These are phyloP conservation scores for Ectemnius continuus DNA, from an alignment of 2,888 invertebrate species.

Conservation along the genomic window DNA sequence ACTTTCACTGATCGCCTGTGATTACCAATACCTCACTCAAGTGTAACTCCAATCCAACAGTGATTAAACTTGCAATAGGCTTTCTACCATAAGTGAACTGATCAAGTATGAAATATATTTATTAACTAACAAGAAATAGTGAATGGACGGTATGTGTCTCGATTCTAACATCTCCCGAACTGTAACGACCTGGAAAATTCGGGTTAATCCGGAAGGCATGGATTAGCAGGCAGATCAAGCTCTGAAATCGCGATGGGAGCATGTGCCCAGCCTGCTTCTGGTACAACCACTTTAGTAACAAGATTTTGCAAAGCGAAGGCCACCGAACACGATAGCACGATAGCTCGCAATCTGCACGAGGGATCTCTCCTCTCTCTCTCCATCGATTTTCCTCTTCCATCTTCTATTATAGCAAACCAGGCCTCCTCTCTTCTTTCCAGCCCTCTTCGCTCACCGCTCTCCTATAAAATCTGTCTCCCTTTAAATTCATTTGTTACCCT, in stretches of 20 bases:
- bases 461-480: no score
- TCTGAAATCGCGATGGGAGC: slow-evolving; percentile 30
- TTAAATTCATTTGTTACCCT: no score
- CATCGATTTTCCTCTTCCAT: slow-evolving; percentile 1
- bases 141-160: slow-evolving; percentile 9
- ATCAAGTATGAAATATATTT: background rate
- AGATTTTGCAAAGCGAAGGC: slow-evolving; percentile 36
- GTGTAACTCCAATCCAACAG: no score
- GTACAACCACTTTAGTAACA: slow-evolving; percentile 33
- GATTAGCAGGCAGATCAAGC: slow-evolving; percentile 40
- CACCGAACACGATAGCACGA: slow-evolving; percentile 21
- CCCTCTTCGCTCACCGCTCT: no score
- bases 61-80: no score
- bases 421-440: background rate
- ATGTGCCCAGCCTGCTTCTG: slow-evolving; percentile 15
- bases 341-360: background rate
- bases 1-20: no score
- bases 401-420: background rate
- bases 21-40: no score
- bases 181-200: slow-evolving; percentile 39
- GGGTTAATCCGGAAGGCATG: slow-evolving; percentile 36
- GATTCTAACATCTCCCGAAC: slow-evolving; percentile 9
- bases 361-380: background rate
- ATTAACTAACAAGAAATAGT: slow-evolving; percentile 3
- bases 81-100: no score